phyloP scores from a whole-genome alignment of 2,888 invertebrate genomes.

The Neoascia interrupta region DNA sequence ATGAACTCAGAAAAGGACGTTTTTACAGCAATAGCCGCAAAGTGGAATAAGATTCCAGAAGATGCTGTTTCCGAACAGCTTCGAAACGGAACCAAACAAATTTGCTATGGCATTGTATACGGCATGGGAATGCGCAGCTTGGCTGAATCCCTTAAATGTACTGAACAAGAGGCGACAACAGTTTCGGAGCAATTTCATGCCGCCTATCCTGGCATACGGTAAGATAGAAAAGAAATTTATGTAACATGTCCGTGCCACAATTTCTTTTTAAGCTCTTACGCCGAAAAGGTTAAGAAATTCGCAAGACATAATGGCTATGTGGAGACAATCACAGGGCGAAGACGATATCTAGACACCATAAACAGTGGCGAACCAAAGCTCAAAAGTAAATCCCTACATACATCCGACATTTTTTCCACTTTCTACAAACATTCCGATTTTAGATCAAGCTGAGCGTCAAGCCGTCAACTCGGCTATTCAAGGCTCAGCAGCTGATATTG shows the following conservation, averaged over 20 bases:
- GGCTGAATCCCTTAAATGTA: slow-evolving; percentile 88
- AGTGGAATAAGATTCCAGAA: slow-evolving; percentile 87
- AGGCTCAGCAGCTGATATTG: slow-evolving; percentile 97
- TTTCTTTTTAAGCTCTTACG: slow-evolving; percentile 72
- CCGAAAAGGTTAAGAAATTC: slow-evolving; percentile 81
- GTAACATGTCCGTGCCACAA: slow-evolving; percentile 41
- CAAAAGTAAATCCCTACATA: slow-evolving; percentile 81
- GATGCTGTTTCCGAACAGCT: slow-evolving; percentile 87
- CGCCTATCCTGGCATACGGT: slow-evolving; percentile 87
- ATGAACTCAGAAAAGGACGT: slow-evolving; percentile 87
- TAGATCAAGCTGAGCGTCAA: slow-evolving; percentile 94
- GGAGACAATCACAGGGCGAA: slow-evolving; percentile 89
- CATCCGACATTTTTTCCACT: background rate
- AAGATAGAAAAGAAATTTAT: slow-evolving; percentile 78
- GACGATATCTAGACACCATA: slow-evolving; percentile 89
- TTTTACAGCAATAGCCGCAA: slow-evolving; percentile 91
- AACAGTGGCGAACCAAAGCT: slow-evolving; percentile 82
- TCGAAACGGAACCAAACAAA: slow-evolving; percentile 93
- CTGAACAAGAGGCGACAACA: slow-evolving; percentile 87
- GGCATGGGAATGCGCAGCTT: slow-evolving; percentile 95
- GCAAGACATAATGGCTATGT: slow-evolving; percentile 89
- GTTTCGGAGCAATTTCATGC: slow-evolving; percentile 91
- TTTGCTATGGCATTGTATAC: slow-evolving; percentile 98
- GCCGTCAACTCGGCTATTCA: slow-evolving; percentile 97
- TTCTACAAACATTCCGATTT: background rate